Base-by-base conservation (phyloP, 2,113 vertebrate genomes). In the Lepidiolamprologus cunningtoni region DNA sequence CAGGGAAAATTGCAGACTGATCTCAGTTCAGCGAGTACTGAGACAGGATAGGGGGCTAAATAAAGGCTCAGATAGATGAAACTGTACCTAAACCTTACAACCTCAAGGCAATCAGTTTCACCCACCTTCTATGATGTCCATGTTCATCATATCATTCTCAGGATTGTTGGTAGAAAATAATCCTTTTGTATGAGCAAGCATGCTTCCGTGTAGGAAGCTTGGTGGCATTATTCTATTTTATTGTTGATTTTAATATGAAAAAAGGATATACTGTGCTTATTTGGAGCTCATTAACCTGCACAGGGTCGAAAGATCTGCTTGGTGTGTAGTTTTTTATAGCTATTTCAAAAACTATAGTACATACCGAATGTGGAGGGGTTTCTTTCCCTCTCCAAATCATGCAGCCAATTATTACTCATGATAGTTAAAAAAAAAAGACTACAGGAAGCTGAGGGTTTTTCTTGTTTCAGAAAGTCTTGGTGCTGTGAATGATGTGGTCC, bases 1-100 rank as follows among this genome's bases (percentile, higher is more conserved):
- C 81, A 90, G 98, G 96, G 98, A 97, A 96, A 94, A 93, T 94
- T 92, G 86, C 95, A 97, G 97, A 97, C 87, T 94, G 96, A 98
- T 98, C 97, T 96, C 94, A 96, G 96, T 96, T 96, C 93, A 94
- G 95, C 81, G 63, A 90, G 92, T 93, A 91, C 78, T 19, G 21
- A 92, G 94, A 95, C 94, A 96, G 94, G 95, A 96, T 94, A 87
- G 91, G 87, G 88, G 95, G 94, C 96, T 95, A 96, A 97, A 96
- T 96, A 96, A 96, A 96, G 95, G 94, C 96, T 91, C 90, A 96
- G 96, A 95, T 94, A 95, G 94, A 96, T 96, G 95, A 91, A 96
- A 94, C 90, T 87, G 86, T 68, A 89, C 85, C 71, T 40, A 87
- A 91, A 93, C 94, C 93, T 94, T 94, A 90, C 94, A 91, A 92